These are phyloP conservation scores for Cephalotes varians DNA, from an alignment of 2,888 invertebrate species.

Conservation along the genomic window DNA sequence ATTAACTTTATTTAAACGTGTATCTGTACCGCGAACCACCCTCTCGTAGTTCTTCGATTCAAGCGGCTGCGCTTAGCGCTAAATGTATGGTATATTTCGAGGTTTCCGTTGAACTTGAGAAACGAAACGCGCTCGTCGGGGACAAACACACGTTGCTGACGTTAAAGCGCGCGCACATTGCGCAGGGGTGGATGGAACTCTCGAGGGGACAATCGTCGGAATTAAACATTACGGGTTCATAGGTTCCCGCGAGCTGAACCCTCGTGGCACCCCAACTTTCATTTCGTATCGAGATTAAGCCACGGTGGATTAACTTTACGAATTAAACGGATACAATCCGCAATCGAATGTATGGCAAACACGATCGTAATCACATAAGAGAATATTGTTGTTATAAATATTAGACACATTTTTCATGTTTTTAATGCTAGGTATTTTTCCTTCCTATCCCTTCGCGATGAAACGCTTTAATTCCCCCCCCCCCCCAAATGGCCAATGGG, in stretches of 20 bases:
- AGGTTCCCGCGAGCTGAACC: not conserved
- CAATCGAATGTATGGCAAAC: not conserved
- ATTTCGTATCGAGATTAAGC: conserved; percentile 8
- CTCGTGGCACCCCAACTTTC: not conserved
- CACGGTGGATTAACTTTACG: not conserved
- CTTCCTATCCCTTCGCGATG: not conserved
- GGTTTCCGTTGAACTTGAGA: not conserved
- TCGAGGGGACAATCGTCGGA: conserved; percentile 27
- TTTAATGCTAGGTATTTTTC: not conserved
- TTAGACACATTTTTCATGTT: not conserved
- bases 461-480: not conserved
- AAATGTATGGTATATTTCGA: not conserved
- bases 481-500: not conserved
- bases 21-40: not conserved
- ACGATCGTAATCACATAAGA: not conserved
- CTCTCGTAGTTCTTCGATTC: not conserved
- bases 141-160: conserved; percentile 61
- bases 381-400: not conserved
- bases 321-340: not conserved
- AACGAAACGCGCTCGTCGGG: not conserved
- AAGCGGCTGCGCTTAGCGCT: not conserved
- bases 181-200: conserved; percentile 50
- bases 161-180: conserved; percentile 61
- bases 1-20: not conserved
- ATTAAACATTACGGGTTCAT: conserved; percentile 23